Base-by-base conservation (phyloP, 2,797 vertebrate species). In the Echeneis naucrates region DNA sequence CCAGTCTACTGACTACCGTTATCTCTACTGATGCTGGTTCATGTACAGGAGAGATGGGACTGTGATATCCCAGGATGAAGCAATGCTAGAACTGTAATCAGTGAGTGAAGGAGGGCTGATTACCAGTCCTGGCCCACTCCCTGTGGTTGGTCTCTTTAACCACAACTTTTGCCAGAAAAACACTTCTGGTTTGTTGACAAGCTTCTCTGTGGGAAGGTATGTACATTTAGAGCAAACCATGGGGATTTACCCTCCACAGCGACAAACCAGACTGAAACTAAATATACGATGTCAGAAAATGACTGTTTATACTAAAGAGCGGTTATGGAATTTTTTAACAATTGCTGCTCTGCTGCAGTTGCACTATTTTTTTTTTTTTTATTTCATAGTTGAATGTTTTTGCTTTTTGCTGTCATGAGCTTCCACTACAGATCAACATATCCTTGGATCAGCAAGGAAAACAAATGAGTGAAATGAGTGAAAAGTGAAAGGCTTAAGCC, bases 151-250 rank as follows among this genome's bases (percentile, higher is more conserved):
- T 80, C 48, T 65, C 66, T 79, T 73, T 8, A 68, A 88, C 89
- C 87, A 88, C 87, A 86, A 84, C 76, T 87, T 81, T 44, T 78
- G 37, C 47, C 77, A 72, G 62, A 74, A 73, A 77, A 86, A 88
- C 64, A 83, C 72, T 40, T 71, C 44, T 63, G 72, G 81, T 87
- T 87, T 87, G 87, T 90, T 91, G 85, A 89, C 87, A 87, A 80
- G 81, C 81, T 24, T 70, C 69, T 81, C 75, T 78, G 81, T 81
- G 84, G 83, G 69, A 67, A 82, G 68, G 52, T 57, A 33, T 45
- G 10, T 40, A 68, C 76, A 88, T 40, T 56, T 59, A 62, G 52
- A 81, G 80, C 65, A 80, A 82, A 80, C 72, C 67, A 67, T 23
- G 76, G 80, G 77, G 59, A 77, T 86, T 86, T 80, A 80, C 75